Conservation (phyloP, 2,113 vertebrate genomes). For the Poicephalus meyeri region DNA sequence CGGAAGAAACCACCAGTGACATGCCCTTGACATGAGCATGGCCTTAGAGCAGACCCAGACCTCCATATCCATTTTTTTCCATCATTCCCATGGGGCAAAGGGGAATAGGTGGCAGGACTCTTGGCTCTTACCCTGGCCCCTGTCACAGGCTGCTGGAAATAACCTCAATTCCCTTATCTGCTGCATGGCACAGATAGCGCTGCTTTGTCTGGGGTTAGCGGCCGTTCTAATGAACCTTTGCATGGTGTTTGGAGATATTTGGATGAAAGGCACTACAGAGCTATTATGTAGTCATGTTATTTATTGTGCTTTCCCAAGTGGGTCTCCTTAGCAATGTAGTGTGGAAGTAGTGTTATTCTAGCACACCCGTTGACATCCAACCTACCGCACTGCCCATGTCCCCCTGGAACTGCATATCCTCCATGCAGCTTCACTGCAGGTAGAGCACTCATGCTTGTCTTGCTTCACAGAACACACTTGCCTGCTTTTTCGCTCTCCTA, state of each 20-base stretch:
- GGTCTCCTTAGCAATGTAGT: background rate
- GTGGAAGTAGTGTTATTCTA: background rate
- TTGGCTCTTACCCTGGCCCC: background rate
- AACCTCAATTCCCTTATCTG: background rate
- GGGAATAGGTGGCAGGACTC: background rate
- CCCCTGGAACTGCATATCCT: background rate
- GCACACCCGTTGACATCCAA: background rate
- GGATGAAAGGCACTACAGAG: background rate
- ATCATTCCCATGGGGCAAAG: background rate
- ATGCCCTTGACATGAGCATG: background rate
- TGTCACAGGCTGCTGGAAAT: background rate
- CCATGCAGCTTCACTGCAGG: background rate
- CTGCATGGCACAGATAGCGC: accelerated
- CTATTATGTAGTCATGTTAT: background rate
- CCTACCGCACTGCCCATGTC: background rate
- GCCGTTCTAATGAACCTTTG: background rate
- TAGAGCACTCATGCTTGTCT: background rate
- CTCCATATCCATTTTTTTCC: background rate
- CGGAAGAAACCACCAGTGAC: background rate
- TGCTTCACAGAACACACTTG: background rate
- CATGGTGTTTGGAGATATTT: background rate
- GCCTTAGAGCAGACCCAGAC: background rate
- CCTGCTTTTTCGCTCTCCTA: background rate
- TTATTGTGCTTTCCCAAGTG: constrained; percentile 17
- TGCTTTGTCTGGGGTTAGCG: accelerated